Conservation (phyloP, 2,797 vertebrate species). For the Perodicticus potto region DNA sequence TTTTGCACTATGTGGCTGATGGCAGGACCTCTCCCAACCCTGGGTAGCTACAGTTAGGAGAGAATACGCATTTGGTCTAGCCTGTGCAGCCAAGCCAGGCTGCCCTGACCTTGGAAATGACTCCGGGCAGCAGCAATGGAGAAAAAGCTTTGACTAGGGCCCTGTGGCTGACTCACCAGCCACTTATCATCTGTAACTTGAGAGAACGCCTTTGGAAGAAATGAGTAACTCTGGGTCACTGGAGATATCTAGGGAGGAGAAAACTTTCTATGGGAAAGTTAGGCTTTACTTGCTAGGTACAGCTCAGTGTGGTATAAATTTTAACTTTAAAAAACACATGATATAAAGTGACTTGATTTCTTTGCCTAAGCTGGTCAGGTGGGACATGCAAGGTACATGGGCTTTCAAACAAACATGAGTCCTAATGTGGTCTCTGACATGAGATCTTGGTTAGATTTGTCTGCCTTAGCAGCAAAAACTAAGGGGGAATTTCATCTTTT, state of each 20-base stretch:
- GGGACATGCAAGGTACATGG: neutral
- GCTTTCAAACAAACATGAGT: neutral
- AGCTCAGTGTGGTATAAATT: slow-evolving; percentile 13
- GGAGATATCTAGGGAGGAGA: neutral
- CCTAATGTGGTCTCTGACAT: neutral
- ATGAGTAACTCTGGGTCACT: slow-evolving; percentile 19
- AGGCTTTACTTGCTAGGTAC: neutral
- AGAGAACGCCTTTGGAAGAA: slow-evolving; percentile 18
- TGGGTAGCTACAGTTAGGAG: slow-evolving; percentile 21
- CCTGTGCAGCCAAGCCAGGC: neutral
- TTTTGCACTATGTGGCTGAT: slow-evolving; percentile 13
- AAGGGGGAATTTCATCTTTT: slow-evolving; percentile 31
- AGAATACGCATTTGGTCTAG: slow-evolving; percentile 49
- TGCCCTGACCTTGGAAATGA: slow-evolving; percentile 28
- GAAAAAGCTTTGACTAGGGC: neutral
- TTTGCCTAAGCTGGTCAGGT: neutral
- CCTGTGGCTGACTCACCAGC: neutral
- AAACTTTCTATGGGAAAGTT: neutral
- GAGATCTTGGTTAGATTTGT: neutral
- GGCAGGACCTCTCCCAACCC: slow-evolving; percentile 24
- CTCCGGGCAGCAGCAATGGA: neutral
- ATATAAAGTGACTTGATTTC: slow-evolving; percentile 20
- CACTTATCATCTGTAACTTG: neutral
- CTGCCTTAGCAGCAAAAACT: neutral
- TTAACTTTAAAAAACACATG: slow-evolving; percentile 38